Evolutionary conservation across 2,888 invertebrate genomes (phyloP).

Genomic region (Drosophila ustulata): DNA sequence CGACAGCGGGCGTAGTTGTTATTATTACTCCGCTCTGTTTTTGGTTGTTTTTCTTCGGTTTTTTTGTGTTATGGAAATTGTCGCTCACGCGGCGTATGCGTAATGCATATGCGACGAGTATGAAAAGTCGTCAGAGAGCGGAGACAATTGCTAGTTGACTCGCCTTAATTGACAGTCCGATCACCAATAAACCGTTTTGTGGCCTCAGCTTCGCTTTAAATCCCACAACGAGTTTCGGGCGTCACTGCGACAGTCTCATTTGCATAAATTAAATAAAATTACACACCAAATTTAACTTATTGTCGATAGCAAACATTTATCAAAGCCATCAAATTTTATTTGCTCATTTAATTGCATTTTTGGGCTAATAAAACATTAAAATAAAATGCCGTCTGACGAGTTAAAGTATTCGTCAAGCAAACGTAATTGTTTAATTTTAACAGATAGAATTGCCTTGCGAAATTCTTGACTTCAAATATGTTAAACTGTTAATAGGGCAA

Average conservation of each 20-base stretch:
- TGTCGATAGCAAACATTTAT: not conserved
- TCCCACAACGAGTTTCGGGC: not conserved
- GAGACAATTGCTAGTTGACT: slow-evolving; percentile 51
- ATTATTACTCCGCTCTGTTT: slow-evolving; percentile 16
- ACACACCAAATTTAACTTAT: not conserved
- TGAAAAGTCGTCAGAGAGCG: slow-evolving; percentile 15
- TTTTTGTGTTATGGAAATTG: slow-evolving; percentile 20
- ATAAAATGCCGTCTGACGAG: not conserved
- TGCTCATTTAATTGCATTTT: not conserved
- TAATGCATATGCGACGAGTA: slow-evolving; percentile 48
- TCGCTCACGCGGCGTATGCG: slow-evolving; percentile 63
- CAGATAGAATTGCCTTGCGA: not conserved
- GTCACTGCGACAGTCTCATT: slow-evolving; percentile 2
- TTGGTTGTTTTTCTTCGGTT: not conserved
- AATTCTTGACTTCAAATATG: not conserved
- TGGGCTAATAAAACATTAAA: not conserved
- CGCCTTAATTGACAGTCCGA: slow-evolving; percentile 50
- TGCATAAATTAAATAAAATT: slow-evolving; percentile 23
- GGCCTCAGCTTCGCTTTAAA: slow-evolving; percentile 2
- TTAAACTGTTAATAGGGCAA: not conserved
- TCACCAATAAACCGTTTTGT: slow-evolving; percentile 6
- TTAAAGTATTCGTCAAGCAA: not conserved
- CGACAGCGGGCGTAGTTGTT: slow-evolving; percentile 68
- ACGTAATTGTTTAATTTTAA: not conserved
- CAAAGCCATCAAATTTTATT: not conserved